These are phyloP conservation scores for Bettongia penicillata DNA, from an alignment of 2,113 vertebrate species.

Conservation along the genomic window DNA sequence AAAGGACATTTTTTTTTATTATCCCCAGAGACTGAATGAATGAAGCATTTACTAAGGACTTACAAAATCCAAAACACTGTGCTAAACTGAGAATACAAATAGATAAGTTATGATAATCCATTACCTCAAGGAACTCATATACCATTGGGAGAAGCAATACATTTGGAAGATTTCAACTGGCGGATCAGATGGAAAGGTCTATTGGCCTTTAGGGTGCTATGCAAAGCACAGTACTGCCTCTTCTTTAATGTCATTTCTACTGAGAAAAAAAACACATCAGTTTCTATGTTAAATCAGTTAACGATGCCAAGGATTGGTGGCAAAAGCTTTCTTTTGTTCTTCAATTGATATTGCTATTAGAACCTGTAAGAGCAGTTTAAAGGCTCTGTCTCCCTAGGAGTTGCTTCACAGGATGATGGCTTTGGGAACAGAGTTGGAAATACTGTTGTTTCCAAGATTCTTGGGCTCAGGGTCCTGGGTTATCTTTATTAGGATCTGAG, in stretches of 20 bases:
- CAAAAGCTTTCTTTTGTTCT: background rate
- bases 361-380: background rate
- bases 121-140: background rate
- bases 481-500: background rate
- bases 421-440: background rate
- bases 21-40: background rate
- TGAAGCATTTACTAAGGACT: background rate
- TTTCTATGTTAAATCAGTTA: background rate
- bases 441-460: background rate
- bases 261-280: background rate
- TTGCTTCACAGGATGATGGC: background rate
- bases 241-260: background rate
- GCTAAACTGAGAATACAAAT: background rate
- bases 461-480: background rate
- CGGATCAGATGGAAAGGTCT: background rate
- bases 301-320: background rate
- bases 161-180: background rate
- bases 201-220: background rate
- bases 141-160: background rate
- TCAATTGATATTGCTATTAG: background rate
- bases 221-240: background rate
- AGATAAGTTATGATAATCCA: background rate
- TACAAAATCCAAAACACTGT: background rate
- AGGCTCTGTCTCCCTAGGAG: background rate
- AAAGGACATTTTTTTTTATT: background rate